Evolutionary conservation across 1,140 invertebrate species (phyloP).

Genomic region (Diploscapter pachys): DNA sequence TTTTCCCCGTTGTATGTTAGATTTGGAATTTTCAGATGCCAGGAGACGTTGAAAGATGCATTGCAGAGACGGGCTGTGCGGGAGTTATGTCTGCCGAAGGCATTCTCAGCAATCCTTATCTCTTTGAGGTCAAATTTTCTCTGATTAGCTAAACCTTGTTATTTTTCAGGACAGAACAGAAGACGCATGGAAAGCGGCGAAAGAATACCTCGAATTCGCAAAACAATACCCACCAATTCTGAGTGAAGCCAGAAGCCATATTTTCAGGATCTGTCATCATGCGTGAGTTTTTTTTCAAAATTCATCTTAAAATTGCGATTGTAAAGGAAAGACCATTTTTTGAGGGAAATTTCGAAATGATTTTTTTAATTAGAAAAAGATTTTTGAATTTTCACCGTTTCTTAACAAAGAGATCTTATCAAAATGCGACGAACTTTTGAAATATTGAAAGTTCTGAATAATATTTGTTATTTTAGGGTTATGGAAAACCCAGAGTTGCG

Average conservation of each 20-base stretch:
- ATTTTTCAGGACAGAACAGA: not conserved
- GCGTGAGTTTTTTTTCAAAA: conserved; percentile 68
- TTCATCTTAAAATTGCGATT: too few species aligned
- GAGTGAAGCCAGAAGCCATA: conserved; percentile 84
- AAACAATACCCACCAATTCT: conserved; percentile 80
- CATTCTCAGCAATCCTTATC: conserved; percentile 86
- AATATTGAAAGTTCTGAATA: too few species aligned
- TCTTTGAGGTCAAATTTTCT: conserved; percentile 68
- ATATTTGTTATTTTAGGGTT: too few species aligned
- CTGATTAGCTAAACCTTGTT: not conserved
- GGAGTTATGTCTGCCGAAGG: conserved; percentile 78
- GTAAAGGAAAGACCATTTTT: not conserved
- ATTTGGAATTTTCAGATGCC: conserved; percentile 60
- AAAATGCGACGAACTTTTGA: too few species aligned
- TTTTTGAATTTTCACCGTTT: too few species aligned
- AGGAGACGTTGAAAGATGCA: conserved; percentile 79
- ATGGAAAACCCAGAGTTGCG: too few species aligned
- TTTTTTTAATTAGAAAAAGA: too few species aligned
- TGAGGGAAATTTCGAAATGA: too few species aligned
- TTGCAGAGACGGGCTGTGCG: conserved; percentile 80
- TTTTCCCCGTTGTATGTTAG: not conserved
- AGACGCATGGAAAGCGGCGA: conserved; percentile 77
- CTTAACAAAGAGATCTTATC: too few species aligned
- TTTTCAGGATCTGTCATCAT: conserved; percentile 95
- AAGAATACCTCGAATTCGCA: conserved; percentile 82